Base-by-base conservation (phyloP, 2,888 invertebrate species). In the Monochamus alternatus region DNA sequence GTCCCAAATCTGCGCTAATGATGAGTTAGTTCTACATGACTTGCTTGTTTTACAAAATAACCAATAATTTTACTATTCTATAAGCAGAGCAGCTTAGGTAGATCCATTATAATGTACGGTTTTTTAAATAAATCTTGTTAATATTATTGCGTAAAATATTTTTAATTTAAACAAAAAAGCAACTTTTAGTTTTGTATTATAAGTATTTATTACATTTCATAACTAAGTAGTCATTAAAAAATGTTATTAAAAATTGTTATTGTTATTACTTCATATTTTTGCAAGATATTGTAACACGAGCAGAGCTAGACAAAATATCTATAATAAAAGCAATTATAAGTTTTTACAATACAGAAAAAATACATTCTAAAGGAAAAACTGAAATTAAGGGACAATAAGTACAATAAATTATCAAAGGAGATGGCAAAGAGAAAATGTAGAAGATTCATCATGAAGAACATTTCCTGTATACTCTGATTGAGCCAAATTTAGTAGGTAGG, bases 1-100 rank as follows among this genome's bases (percentile, higher is more conserved):
- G 87, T 88, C 83, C 85, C 85, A 84, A 87, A 87, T 87, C 83
- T 79, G 81, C 81, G 79, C 85, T 88, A 87, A 88, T 88, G 87
- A 87, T 85, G 83, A 83, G 85, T 84, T 84, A 82, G 82, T 80
- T 81, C 81, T 79, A 82, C 86, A 83, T 86, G 87, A 87, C 86
- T 85, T 73, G 85, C 76, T 77, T 71, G 74, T 84, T 85, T 84
- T 81, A 80, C 73, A 73, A 75, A 74, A 64, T 78, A 78, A 75
- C 75, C 74, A 64, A 73, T 77, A 69, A 75, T 75, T 77, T 70
- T 58, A 73, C 52, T 59, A 69, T 64, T 60, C 62, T 60, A 70
- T 70, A 70, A 70, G 62, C 47, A 43, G 30, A 62, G 70, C 62
- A 70, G 22, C 62, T 70, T 70, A 70, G 62, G 22, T 52, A 44